Evolutionary conservation across 2,113 vertebrate genomes (phyloP).

Genomic region (Nothocercus nigrocapillus): DNA sequence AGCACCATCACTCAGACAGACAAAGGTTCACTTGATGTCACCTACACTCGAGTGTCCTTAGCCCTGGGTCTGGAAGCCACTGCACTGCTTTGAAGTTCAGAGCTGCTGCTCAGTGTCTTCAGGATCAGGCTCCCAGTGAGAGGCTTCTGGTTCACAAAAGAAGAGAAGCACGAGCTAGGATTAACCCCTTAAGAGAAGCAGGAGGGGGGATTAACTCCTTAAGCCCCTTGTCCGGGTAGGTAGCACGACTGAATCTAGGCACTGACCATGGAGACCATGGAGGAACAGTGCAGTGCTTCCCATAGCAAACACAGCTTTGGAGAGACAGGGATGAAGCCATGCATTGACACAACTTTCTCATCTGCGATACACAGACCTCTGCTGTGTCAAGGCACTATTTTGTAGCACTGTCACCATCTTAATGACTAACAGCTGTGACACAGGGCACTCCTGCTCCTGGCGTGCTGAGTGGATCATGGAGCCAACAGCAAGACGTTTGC

Average conservation of each 20-base stretch:
- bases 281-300: not conserved
- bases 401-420: not conserved
- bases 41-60: not conserved
- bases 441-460: not conserved
- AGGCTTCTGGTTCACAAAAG: not conserved
- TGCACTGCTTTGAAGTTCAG: not conserved
- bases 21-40: not conserved
- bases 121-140: not conserved
- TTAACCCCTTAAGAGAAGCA: not conserved
- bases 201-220: not conserved
- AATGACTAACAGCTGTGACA: not conserved
- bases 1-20: not conserved
- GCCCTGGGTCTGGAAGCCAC: not conserved
- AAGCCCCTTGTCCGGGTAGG: not conserved
- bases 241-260: not conserved
- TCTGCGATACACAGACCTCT: not conserved
- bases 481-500: not conserved
- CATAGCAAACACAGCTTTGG: fast-evolving
- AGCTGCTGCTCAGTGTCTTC: not conserved
- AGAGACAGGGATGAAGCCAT: not conserved
- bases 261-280: fast-evolving
- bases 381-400: fast-evolving
- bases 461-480: not conserved
- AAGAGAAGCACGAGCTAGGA: not conserved
- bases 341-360: fast-evolving